These are phyloP conservation scores for Lepidocyrtoides sp. DNA, from an alignment of 2,888 invertebrate species.

Conservation along the genomic window DNA sequence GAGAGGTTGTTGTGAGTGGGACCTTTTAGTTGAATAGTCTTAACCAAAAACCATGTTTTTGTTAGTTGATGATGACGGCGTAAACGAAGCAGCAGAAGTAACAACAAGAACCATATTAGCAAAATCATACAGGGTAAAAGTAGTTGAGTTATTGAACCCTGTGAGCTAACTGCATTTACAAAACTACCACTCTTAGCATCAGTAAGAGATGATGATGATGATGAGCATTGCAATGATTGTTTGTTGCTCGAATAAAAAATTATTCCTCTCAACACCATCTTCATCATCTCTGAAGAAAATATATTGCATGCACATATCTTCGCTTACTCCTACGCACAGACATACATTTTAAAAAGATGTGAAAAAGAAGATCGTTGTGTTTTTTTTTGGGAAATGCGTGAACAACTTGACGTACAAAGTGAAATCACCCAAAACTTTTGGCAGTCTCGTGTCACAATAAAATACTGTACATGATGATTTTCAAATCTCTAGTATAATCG, in stretches of 20 bases:
- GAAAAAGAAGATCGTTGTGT: neutral
- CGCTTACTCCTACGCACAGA: slow-evolving; percentile 34
- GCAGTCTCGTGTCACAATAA: slow-evolving; percentile 11
- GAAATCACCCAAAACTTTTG: slow-evolving; percentile 35
- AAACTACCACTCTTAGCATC: neutral
- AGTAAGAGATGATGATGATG: neutral
- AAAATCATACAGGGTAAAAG: slow-evolving; percentile 53
- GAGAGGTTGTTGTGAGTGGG: slow-evolving; percentile 33
- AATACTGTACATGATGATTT: no score
- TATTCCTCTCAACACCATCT: neutral
- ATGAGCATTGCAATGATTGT: neutral
- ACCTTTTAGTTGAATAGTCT: slow-evolving; percentile 51
- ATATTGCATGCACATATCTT: neutral
- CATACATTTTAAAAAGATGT: neutral
- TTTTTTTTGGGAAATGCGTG: slow-evolving; percentile 25
- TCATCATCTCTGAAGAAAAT: neutral
- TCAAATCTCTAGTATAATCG: no score
- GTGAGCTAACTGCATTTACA: slow-evolving; percentile 22
- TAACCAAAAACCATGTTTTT: slow-evolving; percentile 13
- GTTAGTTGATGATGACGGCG: neutral
- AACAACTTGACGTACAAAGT: slow-evolving; percentile 34
- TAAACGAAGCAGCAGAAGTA: neutral
- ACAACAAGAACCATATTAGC: slow-evolving; percentile 43
- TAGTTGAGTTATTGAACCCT: slow-evolving; percentile 70
- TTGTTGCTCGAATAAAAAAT: neutral